A percentile compares a stretch with the other conserved stretches of the same genome.
Conservation (phyloP, 2,797 vertebrate genomes). For the Sebastes ruberrimus region DNA sequence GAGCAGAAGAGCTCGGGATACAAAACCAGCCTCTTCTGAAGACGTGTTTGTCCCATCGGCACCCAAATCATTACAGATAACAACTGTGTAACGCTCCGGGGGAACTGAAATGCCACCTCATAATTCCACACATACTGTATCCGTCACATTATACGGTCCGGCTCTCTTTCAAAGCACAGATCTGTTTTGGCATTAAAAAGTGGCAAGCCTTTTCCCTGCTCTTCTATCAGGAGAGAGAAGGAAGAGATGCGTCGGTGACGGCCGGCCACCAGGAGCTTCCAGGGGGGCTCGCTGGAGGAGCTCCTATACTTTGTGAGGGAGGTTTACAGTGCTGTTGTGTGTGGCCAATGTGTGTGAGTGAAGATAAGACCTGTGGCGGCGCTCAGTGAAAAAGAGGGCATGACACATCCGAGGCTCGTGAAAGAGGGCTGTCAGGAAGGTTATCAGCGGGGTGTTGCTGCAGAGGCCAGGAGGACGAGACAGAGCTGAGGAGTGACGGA, state of each 20-base stretch:
- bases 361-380: constrained; percentile 76
- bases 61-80: constrained; percentile 63
- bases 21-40: constrained; percentile 43
- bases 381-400: constrained; percentile 56
- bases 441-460: constrained; percentile 67
- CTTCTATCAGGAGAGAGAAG: constrained; percentile 13
- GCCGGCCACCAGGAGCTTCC: constrained; percentile 34
- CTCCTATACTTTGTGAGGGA: constrained; percentile 18
- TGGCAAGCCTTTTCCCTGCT: constrained; percentile 4
- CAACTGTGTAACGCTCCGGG: constrained; percentile 41
- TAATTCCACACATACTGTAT: constrained; percentile 34
- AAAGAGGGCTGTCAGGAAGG: constrained; percentile 75
- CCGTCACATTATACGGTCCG: constrained; percentile 42
- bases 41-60: constrained; percentile 41
- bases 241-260: constrained; percentile 30
- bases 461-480: constrained; percentile 45
- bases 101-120: constrained; percentile 62
- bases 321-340: constrained; percentile 53
- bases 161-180: constrained; percentile 39
- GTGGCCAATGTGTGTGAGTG: constrained; percentile 74
- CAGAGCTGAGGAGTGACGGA: constrained; percentile 32
- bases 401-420: constrained; percentile 65
- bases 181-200: constrained; percentile 38
- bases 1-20: constrained; percentile 35
- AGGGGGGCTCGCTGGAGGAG: constrained; percentile 11